Conservation (phyloP, 2,113 vertebrate species). For the Acanthochromis polyacanthus region DNA sequence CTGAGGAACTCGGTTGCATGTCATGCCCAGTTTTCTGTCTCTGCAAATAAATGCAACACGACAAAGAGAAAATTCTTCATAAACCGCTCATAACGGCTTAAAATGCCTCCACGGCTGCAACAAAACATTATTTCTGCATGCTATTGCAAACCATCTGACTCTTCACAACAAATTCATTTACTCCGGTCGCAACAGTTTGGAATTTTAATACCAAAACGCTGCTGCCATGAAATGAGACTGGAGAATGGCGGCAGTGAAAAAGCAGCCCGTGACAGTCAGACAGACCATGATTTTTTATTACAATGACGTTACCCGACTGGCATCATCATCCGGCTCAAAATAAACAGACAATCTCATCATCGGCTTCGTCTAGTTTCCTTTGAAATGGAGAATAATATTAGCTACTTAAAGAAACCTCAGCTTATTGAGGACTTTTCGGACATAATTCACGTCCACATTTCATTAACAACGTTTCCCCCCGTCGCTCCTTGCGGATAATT, state of each 20-base stretch:
- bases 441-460: slow-evolving; percentile 65
- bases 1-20: not conserved
- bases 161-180: slow-evolving; percentile 51
- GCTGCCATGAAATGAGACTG: slow-evolving; percentile 33
- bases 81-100: not conserved
- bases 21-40: not conserved
- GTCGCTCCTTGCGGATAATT: slow-evolving; percentile 67
- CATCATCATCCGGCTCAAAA: slow-evolving; percentile 56
- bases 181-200: slow-evolving; percentile 49
- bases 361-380: slow-evolving; percentile 28
- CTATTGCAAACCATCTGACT: slow-evolving; percentile 44
- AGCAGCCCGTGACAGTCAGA: slow-evolving; percentile 51
- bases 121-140: slow-evolving; percentile 44
- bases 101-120: slow-evolving; percentile 28
- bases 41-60: slow-evolving; percentile 12
- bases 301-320: slow-evolving; percentile 60
- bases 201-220: slow-evolving; percentile 45
- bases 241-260: slow-evolving; percentile 30
- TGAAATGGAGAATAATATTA: slow-evolving; percentile 39
- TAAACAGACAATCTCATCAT: slow-evolving; percentile 67
- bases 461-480: slow-evolving; percentile 70
- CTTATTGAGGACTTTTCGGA: slow-evolving; percentile 35
- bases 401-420: slow-evolving; percentile 42
- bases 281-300: slow-evolving; percentile 62
- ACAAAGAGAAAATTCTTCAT: slow-evolving; percentile 17